These are phyloP conservation scores for Didymodactylos carnosus DNA, from an alignment of 2,888 invertebrate genomes.

Conservation along the genomic window DNA sequence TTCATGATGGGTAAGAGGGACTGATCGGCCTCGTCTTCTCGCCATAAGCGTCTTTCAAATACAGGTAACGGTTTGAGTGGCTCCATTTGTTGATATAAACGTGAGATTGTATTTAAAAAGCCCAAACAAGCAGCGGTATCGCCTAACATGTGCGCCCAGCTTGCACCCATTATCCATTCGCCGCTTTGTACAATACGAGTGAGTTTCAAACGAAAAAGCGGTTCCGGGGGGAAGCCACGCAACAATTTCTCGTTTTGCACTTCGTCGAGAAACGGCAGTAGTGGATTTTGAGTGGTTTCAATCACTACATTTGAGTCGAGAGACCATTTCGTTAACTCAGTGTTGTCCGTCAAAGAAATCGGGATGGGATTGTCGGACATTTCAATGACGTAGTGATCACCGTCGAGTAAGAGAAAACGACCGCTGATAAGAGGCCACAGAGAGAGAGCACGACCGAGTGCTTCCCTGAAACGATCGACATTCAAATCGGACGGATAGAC, in stretches of 20 bases:
- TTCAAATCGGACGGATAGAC: not conserved
- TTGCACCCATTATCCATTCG: not conserved
- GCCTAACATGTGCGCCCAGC: not conserved
- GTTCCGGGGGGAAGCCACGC: not conserved
- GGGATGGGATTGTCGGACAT: not conserved
- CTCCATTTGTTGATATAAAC: not conserved
- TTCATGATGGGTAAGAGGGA: not conserved
- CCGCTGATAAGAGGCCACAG: not conserved
- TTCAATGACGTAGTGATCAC: not conserved
- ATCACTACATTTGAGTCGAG: not conserved
- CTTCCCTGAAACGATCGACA: not conserved
- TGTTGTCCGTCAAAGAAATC: not conserved
- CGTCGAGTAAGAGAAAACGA: not conserved
- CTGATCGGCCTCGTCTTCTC: not conserved
- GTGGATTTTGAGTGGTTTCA: not conserved
- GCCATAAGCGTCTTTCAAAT: not conserved
- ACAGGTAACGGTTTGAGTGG: not conserved
- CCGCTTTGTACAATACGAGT: not conserved
- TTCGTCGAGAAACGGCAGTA: not conserved
- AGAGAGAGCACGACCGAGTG: not conserved
- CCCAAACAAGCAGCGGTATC: not conserved
- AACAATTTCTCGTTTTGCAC: not conserved
- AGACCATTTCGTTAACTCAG: not conserved
- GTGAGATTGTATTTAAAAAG: not conserved
- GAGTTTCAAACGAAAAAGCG: not conserved